Percentiles rank a stretch among this genome's conserved stretches.
Conservation (phyloP, 2,113 vertebrate species). For the Hyperopisus bebe region DNA sequence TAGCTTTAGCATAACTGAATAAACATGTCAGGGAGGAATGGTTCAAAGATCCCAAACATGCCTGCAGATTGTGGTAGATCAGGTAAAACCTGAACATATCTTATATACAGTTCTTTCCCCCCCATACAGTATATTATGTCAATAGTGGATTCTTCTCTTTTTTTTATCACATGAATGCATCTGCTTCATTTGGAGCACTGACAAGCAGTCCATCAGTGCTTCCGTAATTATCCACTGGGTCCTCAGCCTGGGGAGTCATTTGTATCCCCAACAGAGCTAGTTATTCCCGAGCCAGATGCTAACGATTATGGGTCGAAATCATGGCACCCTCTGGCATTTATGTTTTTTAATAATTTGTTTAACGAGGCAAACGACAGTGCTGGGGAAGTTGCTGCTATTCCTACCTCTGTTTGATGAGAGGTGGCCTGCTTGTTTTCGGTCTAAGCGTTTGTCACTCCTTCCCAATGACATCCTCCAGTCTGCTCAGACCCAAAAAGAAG, state of each 20-base stretch:
- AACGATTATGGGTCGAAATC: neutral
- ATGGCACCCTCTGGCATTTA: neutral
- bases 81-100: neutral
- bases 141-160: neutral
- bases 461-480: neutral
- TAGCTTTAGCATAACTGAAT: neutral
- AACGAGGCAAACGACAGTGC: neutral
- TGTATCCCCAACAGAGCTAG: neutral
- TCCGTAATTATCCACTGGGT: neutral
- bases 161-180: neutral
- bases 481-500: neutral
- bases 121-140: neutral
- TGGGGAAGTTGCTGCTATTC: neutral
- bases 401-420: neutral
- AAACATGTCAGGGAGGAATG: neutral
- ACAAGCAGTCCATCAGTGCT: neutral
- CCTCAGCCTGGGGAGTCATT: neutral
- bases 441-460: neutral
- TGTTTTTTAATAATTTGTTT: neutral
- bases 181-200: neutral
- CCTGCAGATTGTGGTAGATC: neutral
- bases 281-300: slow-evolving; percentile 6
- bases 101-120: neutral
- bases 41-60: neutral
- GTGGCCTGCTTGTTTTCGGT: neutral